Percentiles rank a stretch among this genome's conserved stretches.
These are phyloP conservation scores for Nerophis lumbriciformis DNA, from an alignment of 2,113 vertebrate genomes.

Conservation along the genomic window DNA sequence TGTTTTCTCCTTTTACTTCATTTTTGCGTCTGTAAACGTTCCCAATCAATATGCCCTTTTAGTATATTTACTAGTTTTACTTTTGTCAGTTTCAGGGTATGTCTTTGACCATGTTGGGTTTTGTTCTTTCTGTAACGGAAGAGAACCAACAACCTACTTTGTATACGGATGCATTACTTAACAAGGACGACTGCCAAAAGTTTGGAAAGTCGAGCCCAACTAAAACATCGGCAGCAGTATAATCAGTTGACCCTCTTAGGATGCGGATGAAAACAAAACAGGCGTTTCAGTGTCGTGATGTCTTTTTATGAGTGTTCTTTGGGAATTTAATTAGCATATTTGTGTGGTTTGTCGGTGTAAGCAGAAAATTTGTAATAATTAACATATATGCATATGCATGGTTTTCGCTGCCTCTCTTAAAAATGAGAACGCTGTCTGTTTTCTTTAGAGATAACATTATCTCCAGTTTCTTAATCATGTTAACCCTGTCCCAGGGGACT, in stretches of 20 bases:
- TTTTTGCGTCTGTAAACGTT: too few relatives aligned
- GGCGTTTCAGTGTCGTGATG: constrained; percentile 10
- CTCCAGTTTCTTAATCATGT: too few relatives aligned
- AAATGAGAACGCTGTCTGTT: constrained; percentile 5
- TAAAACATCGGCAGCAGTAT: not conserved
- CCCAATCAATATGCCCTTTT: too few relatives aligned
- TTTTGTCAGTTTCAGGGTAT: too few relatives aligned
- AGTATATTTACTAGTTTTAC: too few relatives aligned
- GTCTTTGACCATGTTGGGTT: too few relatives aligned
- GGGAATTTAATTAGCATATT: constrained; percentile 46
- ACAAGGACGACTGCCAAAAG: not conserved
- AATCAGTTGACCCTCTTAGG: constrained; percentile 15
- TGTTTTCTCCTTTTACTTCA: too few relatives aligned
- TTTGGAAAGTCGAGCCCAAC: not conserved
- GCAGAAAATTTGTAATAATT: constrained; percentile 22
- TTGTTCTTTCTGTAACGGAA: too few relatives aligned
- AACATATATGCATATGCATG: constrained; percentile 44
- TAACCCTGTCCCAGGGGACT: too few relatives aligned
- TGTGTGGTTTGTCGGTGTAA: constrained; percentile 27
- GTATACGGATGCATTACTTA: not conserved
- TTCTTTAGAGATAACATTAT: too few relatives aligned
- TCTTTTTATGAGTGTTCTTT: constrained; percentile 20
- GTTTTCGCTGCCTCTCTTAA: constrained; percentile 3
- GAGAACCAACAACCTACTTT: too few relatives aligned
- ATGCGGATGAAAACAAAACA: constrained; percentile 22